Evolutionary conservation across 2,888 invertebrate genomes (phyloP).

Genomic region (Cerastoderma edule): DNA sequence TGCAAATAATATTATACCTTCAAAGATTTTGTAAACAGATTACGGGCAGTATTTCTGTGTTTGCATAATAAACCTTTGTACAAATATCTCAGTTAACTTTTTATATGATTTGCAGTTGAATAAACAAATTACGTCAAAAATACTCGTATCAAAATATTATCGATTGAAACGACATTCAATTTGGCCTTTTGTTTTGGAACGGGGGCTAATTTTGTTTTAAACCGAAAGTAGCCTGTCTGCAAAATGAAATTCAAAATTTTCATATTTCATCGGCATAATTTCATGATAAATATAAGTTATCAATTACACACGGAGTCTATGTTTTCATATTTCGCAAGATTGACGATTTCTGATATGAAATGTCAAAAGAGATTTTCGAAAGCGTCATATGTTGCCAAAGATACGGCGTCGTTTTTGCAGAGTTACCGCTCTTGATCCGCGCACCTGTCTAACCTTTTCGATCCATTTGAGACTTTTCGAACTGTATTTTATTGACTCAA

Average conservation of each 20-base stretch:
- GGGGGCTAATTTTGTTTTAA: not conserved
- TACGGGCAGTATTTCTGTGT: not conserved
- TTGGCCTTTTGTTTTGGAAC: not conserved
- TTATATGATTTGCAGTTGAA: not conserved
- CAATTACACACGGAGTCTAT: not conserved
- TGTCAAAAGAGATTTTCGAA: no score
- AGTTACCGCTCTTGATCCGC: constrained; percentile 11
- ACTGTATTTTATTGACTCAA: no score
- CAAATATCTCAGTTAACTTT: not conserved
- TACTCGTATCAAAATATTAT: not conserved
- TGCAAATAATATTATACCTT: not conserved
- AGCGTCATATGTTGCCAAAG: constrained; percentile 63
- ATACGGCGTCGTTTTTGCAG: constrained; percentile 50
- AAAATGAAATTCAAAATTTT: not conserved
- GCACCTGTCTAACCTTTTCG: no score
- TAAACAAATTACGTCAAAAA: not conserved
- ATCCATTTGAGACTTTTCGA: no score
- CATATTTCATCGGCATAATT: not conserved
- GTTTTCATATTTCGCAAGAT: not conserved
- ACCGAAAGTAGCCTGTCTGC: constrained; percentile 21
- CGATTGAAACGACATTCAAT: not conserved
- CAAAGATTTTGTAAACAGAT: not conserved
- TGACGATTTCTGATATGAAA: not conserved
- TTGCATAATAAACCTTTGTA: not conserved
- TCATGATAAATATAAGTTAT: not conserved